Evolutionary conservation across 64 coral and sea anemone species (phyloP).

Genomic region (Astreopora myriophthalma): DNA sequence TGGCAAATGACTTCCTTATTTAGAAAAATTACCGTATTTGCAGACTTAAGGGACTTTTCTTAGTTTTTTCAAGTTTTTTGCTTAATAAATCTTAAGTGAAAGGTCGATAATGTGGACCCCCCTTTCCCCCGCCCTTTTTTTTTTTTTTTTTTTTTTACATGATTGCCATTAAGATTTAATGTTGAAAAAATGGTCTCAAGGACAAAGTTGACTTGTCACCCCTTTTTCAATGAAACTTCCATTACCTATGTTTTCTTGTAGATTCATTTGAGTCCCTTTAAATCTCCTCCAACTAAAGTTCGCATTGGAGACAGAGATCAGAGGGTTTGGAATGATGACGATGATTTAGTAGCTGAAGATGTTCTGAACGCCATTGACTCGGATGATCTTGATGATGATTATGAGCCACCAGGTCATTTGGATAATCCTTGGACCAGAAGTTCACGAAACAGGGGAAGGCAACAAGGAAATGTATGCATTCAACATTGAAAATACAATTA

Average conservation of each 20-base stretch:
- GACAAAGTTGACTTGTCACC: neutral
- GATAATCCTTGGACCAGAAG: slow-evolving; percentile 40
- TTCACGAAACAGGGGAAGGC: neutral
- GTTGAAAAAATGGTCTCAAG: neutral
- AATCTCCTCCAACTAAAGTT: slow-evolving; percentile 90
- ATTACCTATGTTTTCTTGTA: neutral
- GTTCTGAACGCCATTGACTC: slow-evolving; percentile 38
- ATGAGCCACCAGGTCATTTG: slow-evolving; percentile 59
- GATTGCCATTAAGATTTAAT: neutral
- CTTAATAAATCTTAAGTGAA: neutral
- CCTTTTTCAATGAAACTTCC: neutral
- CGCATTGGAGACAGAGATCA: slow-evolving; percentile 87
- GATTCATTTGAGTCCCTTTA: slow-evolving; percentile 81
- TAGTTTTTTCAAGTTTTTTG: neutral
- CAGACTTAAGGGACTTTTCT: no score
- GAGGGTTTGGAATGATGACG: slow-evolving; percentile 79
- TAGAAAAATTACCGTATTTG: no score
- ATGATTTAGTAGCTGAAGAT: slow-evolving; percentile 72
- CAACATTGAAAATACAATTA: neutral
- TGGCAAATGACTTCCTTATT: neutral
- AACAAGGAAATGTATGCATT: neutral
- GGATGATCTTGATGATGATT: slow-evolving; percentile 84
- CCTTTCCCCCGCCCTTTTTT: no score
- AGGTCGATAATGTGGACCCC: neutral
- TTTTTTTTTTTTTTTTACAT: neutral